Evolutionary conservation across 2,113 vertebrate genomes (phyloP).

Genomic region (Chamaetylas fuelleborni): DNA sequence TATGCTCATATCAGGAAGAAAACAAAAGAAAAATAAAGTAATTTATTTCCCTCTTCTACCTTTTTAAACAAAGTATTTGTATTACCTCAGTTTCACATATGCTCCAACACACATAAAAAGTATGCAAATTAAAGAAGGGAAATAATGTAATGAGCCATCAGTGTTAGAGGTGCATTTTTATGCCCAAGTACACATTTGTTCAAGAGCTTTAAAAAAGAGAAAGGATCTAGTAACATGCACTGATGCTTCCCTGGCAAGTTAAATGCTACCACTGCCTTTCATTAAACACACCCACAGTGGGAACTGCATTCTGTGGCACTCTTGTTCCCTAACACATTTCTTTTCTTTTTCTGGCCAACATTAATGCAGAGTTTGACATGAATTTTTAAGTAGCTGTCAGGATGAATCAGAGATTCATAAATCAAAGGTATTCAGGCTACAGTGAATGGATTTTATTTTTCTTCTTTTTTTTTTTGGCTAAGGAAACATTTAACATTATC

Average conservation of each 20-base stretch:
- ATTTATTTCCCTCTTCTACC: neutral
- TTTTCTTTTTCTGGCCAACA: slow-evolving; percentile 35
- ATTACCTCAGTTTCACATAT: neutral
- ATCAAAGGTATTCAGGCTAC: slow-evolving; percentile 18
- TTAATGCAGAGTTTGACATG: slow-evolving; percentile 29
- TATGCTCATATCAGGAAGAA: neutral
- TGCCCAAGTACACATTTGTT: neutral
- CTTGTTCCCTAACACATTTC: neutral
- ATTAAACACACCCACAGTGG: neutral
- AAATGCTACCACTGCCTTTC: neutral
- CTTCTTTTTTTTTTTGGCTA: neutral
- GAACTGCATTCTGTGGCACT: neutral
- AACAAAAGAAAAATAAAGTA: neutral
- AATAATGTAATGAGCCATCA: neutral
- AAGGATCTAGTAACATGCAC: neutral
- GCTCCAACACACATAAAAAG: neutral
- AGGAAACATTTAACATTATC: neutral
- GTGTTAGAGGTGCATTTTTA: neutral
- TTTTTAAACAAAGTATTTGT: neutral
- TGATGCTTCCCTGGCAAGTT: neutral
- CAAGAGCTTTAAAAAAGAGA: neutral
- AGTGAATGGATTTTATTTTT: neutral
- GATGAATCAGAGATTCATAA: slow-evolving; percentile 53
- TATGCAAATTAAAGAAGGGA: neutral
- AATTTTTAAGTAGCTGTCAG: slow-evolving; percentile 53